Base-by-base conservation (phyloP, 2,797 vertebrate genomes). In the Coregonus suidteri region DNA sequence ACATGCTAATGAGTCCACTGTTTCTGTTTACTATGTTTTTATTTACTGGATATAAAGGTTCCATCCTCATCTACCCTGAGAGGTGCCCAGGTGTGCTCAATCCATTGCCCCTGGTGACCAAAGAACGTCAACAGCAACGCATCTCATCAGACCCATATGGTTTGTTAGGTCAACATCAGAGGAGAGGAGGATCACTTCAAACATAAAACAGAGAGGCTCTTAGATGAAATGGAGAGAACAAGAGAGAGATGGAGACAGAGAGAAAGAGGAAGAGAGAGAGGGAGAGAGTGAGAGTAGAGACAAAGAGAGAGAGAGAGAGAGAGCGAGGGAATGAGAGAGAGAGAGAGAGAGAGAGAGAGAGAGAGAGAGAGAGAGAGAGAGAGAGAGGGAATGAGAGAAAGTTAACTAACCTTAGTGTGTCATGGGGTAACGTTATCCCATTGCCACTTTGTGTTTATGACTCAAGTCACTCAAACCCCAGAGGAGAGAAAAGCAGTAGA, bases 101-200 rank as follows among this genome's bases (percentile, higher is more conserved):
- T 71, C 75, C 72, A 73, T 52, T 71, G 73, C 51, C 71, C 76
- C 31, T 53, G 72, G 72, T 47, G 77, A 78, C 72, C 59, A 47
- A 52, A 31, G 13, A 31, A 25, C 14, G 13, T 35, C 34, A 53
- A 6, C 7, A 14, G 20, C 59, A 64, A 25, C 7, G 9, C 4
- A 13, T 51, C 62, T 72, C 47, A 67, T 56, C 6, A 72, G 67
- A 35, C 73, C 54, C 52, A 16, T 54, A 62, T 2, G 7, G 71
- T 52, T 72, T 82, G 68, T 51, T 78, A 18, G 53, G 4, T 15
- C 75, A 73, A 52, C 79, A 52, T 77, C 72, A 3, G 4, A 65
- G 11, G 73, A 11, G 30, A 83, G 75, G 84, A 77, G 34, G 64
- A 15, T 75, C 77, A 80, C 83, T 78, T 79, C 76, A 78, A 71